Percentiles rank a stretch among this genome's conserved stretches.
Evolutionary conservation across 1,140 invertebrate genomes (phyloP).

Genomic region (Drosophila bocqueti): DNA sequence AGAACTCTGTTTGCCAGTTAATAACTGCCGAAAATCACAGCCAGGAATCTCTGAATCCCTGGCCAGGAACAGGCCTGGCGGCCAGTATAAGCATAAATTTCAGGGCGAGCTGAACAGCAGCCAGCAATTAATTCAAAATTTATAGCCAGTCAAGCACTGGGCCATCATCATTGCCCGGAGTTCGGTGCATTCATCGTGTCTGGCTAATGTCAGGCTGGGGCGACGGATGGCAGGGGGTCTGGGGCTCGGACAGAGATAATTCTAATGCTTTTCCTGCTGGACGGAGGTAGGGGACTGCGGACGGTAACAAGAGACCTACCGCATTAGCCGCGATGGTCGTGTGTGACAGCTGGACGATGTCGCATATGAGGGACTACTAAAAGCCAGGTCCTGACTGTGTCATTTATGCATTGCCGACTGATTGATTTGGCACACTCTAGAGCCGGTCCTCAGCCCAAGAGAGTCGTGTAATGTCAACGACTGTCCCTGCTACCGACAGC

Average conservation of each 20-base stretch:
- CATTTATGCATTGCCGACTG: slow-evolving; percentile 62
- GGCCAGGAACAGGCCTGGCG: slow-evolving; percentile 25
- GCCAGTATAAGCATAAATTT: slow-evolving; percentile 50
- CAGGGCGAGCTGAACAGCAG: slow-evolving; percentile 35
- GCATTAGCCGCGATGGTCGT: slow-evolving; percentile 69
- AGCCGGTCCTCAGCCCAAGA: slow-evolving; percentile 7
- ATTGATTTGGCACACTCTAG: slow-evolving; percentile 65
- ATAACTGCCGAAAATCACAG: slow-evolving; percentile 54
- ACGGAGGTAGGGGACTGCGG: background rate
- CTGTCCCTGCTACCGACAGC: slow-evolving; percentile 38
- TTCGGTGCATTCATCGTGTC: slow-evolving; percentile 48
- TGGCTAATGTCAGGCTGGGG: slow-evolving; percentile 36
- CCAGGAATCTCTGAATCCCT: slow-evolving; percentile 19
- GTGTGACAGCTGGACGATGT: slow-evolving; percentile 66
- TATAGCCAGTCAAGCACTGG: slow-evolving; percentile 64
- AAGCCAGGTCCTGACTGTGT: slow-evolving; percentile 37
- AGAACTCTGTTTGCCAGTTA: slow-evolving; percentile 38
- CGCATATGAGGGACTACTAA: slow-evolving; percentile 13
- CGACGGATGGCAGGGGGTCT: background rate
- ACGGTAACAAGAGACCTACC: slow-evolving; percentile 39
- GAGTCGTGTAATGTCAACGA: slow-evolving; percentile 35
- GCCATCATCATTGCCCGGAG: slow-evolving; percentile 40
- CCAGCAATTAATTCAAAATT: slow-evolving; percentile 77
- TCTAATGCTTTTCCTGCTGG: slow-evolving; percentile 22
- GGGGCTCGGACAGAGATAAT: slow-evolving; percentile 11